A percentile compares a stretch with the other conserved stretches of the same genome.
phyloP scores from a whole-genome alignment of 2,797 vertebrate genomes.

The Sebastes umbrosus region DNA sequence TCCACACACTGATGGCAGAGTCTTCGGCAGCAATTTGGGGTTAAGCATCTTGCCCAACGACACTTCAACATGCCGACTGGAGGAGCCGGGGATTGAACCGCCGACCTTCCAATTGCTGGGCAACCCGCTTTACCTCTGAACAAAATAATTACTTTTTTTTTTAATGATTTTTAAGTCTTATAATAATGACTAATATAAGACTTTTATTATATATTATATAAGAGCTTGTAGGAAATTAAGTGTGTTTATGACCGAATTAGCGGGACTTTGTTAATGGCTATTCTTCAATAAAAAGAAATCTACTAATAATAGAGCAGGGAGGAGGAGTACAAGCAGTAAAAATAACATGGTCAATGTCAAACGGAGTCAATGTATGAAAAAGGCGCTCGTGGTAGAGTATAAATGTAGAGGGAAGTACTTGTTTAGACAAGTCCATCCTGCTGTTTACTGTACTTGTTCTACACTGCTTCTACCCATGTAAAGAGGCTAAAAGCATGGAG shows the following conservation, averaged over 20 bases:
- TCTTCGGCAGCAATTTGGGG: too few relatives aligned
- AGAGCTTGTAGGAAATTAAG: not conserved
- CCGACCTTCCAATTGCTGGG: too few relatives aligned
- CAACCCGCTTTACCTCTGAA: too few relatives aligned
- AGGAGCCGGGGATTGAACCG: too few relatives aligned
- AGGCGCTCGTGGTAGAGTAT: not conserved
- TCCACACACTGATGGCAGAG: too few relatives aligned
- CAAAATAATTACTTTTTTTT: too few relatives aligned
- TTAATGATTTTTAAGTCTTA: too few relatives aligned
- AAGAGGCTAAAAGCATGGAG: conserved; percentile 9
- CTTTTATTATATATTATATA: not conserved
- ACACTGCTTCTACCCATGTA: not conserved
- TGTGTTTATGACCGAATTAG: not conserved
- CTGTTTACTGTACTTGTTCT: not conserved
- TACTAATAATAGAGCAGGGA: not conserved
- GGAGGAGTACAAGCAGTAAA: not conserved
- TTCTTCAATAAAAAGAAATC: not conserved
- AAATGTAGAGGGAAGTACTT: not conserved
- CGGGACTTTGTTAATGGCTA: not conserved
- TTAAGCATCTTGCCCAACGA: too few relatives aligned
- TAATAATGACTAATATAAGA: too few relatives aligned
- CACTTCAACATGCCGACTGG: too few relatives aligned
- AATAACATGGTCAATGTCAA: not conserved
- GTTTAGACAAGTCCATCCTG: not conserved
- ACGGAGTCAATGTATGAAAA: not conserved